These are phyloP conservation scores for Rhinophrynus dorsalis DNA, from an alignment of 2,797 vertebrate genomes.

Conservation along the genomic window DNA sequence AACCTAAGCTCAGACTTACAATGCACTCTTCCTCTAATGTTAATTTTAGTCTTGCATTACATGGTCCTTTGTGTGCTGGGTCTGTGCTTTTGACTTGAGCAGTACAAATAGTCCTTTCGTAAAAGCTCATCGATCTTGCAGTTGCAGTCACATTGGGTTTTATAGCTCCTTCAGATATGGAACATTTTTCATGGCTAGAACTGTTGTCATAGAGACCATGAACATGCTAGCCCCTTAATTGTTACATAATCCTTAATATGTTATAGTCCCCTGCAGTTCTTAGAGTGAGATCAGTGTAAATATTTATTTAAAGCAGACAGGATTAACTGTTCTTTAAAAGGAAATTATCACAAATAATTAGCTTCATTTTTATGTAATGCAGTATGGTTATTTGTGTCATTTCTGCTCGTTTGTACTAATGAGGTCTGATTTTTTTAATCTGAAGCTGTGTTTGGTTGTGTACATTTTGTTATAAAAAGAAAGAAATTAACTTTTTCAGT, in stretches of 20 bases:
- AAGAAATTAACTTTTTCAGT: too few relatives aligned
- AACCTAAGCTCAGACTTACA: too few relatives aligned
- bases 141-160: conserved; percentile 4
- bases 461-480: too few relatives aligned
- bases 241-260: conserved; percentile 6
- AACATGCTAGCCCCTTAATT: conserved; percentile 7
- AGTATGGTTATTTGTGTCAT: too few relatives aligned
- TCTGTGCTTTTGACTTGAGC: background rate
- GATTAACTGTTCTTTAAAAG: too few relatives aligned
- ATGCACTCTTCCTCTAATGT: background rate
- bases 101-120: background rate
- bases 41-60: background rate
- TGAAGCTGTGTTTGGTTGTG: too few relatives aligned
- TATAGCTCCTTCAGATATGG: conserved; percentile 1
- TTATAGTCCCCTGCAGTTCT: background rate
- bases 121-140: background rate
- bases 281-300: background rate
- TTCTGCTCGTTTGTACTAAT: too few relatives aligned
- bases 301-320: background rate
- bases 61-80: too few relatives aligned
- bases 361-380: too few relatives aligned
- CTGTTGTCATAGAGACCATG: conserved; percentile 27
- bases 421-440: too few relatives aligned
- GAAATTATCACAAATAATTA: too few relatives aligned
- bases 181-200: conserved; percentile 10